Evolutionary conservation across 2,888 invertebrate genomes (phyloP), one percentile per base, ranked within the genome.

Genomic region (Spisula solida): DNA sequence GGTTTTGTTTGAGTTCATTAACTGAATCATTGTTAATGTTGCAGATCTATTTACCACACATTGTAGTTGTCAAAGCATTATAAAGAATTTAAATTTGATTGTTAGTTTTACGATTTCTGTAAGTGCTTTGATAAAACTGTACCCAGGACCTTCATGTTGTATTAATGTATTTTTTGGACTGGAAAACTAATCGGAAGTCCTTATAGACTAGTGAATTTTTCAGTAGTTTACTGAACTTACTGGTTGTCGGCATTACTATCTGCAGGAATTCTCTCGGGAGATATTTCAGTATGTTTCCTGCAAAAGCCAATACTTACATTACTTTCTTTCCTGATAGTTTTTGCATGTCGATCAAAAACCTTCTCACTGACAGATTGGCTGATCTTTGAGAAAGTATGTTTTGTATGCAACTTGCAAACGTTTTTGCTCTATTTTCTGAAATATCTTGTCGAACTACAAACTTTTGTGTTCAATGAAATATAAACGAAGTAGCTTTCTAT

Each of bases 301-400:
- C 60, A 66, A 66, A 66, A n/a, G 60, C 60, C 60, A 66, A 66
- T 66, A 66, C 60, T 66, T 66, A 66, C 25, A 66, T 66, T 56
- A 66, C n/a, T 25, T 66, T 66, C 60, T 66, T 66, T 66, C n/a
- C 60, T 66, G 60, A 10, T 10, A 66, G 56, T 66, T 66, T 66
- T 66, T 66, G 60, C 60, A 66, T 66, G 60, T 25, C 10, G 60
- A 51, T 51, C 51, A 25, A 66, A 66, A 66, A n/a, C 60, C n/a
- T 66, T 25, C 60, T 25, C 25, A 25, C 25, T 66, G 60, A 66
- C 20, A 25, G 25, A n/a, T 66, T 66, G 60, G 60, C 60, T 25
- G 60, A 66, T 10, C 25, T 66, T 51, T 51, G 51, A 66, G n/a
- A 66, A 66, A 60, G n/a, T 5, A 25, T 66, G 60, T 66, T 66